phyloP scores from a whole-genome alignment of 2,797 vertebrate genomes.

The Harpagifer antarcticus region DNA sequence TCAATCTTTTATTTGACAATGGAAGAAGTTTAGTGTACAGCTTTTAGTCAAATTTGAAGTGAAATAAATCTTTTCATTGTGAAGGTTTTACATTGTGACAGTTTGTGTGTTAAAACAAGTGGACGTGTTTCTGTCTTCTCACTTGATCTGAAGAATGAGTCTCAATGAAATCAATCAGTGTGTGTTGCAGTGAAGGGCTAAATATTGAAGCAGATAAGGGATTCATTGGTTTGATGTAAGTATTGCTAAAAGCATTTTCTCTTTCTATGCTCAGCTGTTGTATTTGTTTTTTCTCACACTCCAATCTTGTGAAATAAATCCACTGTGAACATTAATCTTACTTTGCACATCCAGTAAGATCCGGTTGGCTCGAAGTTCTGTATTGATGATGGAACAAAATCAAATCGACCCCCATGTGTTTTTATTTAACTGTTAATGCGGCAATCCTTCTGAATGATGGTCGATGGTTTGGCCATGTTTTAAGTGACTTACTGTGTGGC shows the following conservation, averaged over 20 bases:
- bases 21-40: slow-evolving; percentile 13
- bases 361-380: slow-evolving; percentile 40
- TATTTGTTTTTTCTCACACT: slow-evolving; percentile 22
- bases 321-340: slow-evolving; percentile 53
- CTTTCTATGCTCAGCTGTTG: slow-evolving; percentile 21
- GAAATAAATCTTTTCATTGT: slow-evolving; percentile 8
- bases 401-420: slow-evolving; percentile 58
- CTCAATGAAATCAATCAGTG: slow-evolving; percentile 20
- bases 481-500: slow-evolving; percentile 50
- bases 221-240: slow-evolving; percentile 23
- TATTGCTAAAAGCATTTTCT: slow-evolving; percentile 34
- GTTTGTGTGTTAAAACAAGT: slow-evolving; percentile 5
- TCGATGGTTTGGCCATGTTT: slow-evolving; percentile 34
- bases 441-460: slow-evolving; percentile 35
- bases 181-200: slow-evolving; percentile 38
- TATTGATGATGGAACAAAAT: slow-evolving; percentile 28
- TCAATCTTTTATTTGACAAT: slow-evolving; percentile 41
- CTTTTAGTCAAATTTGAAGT: slow-evolving; percentile 17
- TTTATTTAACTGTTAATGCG: slow-evolving; percentile 32
- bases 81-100: slow-evolving; percentile 11
- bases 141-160: background rate
- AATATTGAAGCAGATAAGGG: slow-evolving; percentile 39
- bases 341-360: slow-evolving; percentile 29
- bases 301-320: slow-evolving; percentile 38
- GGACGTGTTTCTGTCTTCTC: slow-evolving; percentile 23